Conservation (phyloP, 2,888 invertebrate species). For the Beris chalybata region DNA sequence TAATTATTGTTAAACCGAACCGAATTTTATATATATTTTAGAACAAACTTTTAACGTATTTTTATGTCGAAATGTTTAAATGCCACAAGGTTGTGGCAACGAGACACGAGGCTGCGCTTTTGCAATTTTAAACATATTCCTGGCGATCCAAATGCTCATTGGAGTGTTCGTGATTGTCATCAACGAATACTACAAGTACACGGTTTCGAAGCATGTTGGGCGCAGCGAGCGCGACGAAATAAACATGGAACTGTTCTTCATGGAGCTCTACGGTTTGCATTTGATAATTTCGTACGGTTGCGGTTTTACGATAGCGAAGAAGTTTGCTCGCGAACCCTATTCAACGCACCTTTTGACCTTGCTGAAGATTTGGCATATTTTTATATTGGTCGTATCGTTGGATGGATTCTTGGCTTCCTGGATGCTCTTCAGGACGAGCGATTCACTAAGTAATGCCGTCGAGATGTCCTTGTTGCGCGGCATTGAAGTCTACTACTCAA, state of each 20-base stretch:
- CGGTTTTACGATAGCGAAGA: constrained; percentile 30
- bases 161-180: constrained; percentile 20
- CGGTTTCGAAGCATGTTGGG: constrained; percentile 31
- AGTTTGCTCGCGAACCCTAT: constrained; percentile 29
- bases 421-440: constrained; percentile 19
- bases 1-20: not conserved
- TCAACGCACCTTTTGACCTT: constrained; percentile 33
- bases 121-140: constrained; percentile 21
- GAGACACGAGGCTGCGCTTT: constrained; percentile 21
- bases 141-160: constrained; percentile 33
- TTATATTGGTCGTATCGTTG: constrained; percentile 35
- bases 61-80: constrained; percentile 37
- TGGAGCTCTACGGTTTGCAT: constrained; percentile 35
- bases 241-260: constrained; percentile 25
- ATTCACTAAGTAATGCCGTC: constrained; percentile 34
- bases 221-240: constrained; percentile 33
- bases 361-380: constrained; percentile 38
- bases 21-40: constrained; percentile 11
- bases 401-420: constrained; percentile 32
- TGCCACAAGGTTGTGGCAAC: constrained; percentile 31
- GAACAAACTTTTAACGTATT: constrained; percentile 13
- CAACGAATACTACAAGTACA: constrained; percentile 30
- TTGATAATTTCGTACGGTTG: constrained; percentile 34
- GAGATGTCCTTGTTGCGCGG: constrained; percentile 48
- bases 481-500: constrained; percentile 50